Percentiles rank a stretch among this genome's conserved stretches.
Conservation (phyloP, 2,113 vertebrate species). For the Psammodynastes pulverulentus region DNA sequence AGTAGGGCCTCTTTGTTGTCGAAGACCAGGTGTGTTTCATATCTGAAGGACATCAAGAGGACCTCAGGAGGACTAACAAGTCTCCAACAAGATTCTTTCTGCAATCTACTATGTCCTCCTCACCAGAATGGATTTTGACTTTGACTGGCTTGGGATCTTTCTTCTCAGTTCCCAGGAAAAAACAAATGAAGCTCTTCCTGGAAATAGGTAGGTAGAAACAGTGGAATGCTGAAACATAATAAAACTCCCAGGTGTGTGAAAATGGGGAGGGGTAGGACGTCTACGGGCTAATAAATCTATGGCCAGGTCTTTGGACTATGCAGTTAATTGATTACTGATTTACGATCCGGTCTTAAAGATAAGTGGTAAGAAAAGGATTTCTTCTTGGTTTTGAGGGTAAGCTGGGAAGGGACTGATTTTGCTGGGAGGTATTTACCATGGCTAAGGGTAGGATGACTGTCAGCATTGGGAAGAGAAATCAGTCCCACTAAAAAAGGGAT, state of each 20-base stretch:
- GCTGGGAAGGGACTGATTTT: not conserved
- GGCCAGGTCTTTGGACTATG: slow-evolving; percentile 59
- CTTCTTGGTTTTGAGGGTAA: too few relatives aligned
- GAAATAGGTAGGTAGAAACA: too few relatives aligned
- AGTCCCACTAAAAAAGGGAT: not conserved
- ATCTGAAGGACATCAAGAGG: not conserved
- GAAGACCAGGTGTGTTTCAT: not conserved
- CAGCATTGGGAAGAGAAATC: too few relatives aligned
- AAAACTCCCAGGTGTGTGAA: not conserved
- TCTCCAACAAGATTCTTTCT: not conserved
- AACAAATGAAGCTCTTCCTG: not conserved
- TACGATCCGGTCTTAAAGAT: too few relatives aligned
- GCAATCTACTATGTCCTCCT: not conserved
- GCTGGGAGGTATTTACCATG: not conserved
- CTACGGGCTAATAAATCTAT: not conserved
- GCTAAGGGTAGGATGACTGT: not conserved
- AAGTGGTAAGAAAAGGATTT: not conserved
- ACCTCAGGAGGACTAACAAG: not conserved
- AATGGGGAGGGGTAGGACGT: not conserved
- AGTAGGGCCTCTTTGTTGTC: not conserved
- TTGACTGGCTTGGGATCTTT: not conserved
- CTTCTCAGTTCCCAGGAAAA: too few relatives aligned
- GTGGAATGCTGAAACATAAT: not conserved
- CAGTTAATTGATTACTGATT: slow-evolving; percentile 58
- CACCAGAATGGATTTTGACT: not conserved